phyloP scores from a whole-genome alignment of 2,797 vertebrate species.

The Nannoperca obscura region DNA sequence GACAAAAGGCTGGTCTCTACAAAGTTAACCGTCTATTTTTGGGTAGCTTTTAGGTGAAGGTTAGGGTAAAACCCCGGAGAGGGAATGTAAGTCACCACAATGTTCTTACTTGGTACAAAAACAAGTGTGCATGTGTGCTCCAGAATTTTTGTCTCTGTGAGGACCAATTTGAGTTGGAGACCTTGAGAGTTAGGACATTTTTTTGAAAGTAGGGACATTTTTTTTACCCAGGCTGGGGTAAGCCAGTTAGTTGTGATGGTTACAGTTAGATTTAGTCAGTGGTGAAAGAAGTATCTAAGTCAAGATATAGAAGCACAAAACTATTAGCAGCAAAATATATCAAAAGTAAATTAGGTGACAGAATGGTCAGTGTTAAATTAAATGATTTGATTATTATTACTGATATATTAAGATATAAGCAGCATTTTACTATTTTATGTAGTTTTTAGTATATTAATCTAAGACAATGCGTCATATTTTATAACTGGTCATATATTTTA shows the following conservation, averaged over 20 bases:
- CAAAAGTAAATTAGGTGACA: neutral
- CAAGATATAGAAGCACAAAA: neutral
- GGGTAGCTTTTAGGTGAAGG: slow-evolving; percentile 35
- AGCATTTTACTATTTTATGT: too few species aligned
- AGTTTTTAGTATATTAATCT: neutral
- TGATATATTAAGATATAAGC: neutral
- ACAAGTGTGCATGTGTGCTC: slow-evolving; percentile 9
- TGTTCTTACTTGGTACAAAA: slow-evolving; percentile 10
- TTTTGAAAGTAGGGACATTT: slow-evolving; percentile 6
- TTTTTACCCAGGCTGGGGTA: neutral
- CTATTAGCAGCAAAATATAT: neutral
- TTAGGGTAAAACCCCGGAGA: slow-evolving; percentile 28
- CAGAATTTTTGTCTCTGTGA: slow-evolving; percentile 21
- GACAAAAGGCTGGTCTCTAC: neutral
- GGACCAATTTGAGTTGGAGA: slow-evolving; percentile 13
- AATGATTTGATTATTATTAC: neutral
- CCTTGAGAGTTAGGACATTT: slow-evolving; percentile 9
- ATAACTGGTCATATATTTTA: neutral
- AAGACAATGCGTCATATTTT: neutral
- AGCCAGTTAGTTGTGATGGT: neutral
- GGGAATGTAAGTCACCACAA: slow-evolving; percentile 16
- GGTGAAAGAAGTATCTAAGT: neutral
- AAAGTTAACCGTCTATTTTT: slow-evolving; percentile 36
- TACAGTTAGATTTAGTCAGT: neutral
- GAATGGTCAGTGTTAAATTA: neutral